Evolutionary conservation across 2,888 invertebrate genomes (phyloP), one percentile per base, ranked within the genome.

Genomic region (Pegoplata infirma): DNA sequence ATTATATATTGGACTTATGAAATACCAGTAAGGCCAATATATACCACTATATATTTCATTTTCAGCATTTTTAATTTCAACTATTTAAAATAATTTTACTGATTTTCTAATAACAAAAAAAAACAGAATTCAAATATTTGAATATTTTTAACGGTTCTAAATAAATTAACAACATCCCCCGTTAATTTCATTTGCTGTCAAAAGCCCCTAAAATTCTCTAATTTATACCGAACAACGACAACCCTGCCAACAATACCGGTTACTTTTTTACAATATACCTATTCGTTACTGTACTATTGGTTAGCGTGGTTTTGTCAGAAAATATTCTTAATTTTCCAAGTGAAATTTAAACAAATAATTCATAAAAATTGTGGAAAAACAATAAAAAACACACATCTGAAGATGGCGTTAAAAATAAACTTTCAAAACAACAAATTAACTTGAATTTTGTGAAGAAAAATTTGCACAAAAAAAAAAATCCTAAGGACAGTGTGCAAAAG

Each of bases 221-320:
- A 6, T 23, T 23, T 5, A 23, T 5, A 3, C 6, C 3, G 2
- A 7, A 32, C 2, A 32, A 32, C 59, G 68, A 66, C 55, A 68
- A 6, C 68, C 10, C 49, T 56, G 1, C 21, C 6, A 16, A 3
- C 10, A 16, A 12, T 55, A 78, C 74, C 44, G 66, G 64, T 3
- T 79, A 79, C 75, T 63, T 66, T 32, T n/a, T 0, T 2, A 28
- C 3, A 47, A 16, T 32, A 10, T 40, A 28, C 19, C 49, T 66
- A 79, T 61, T 79, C 75, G 78, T 75, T 75, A 75, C 75, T 61
- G 68, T 71, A 67, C 69, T 71, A n/a, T 71, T 67, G 71, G 67
- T 47, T 55, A 72, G 76, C 76, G 76, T 76, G 68, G 79, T 76
- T 66, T 69, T 32, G 56, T 47, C 36, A 49, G 61, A 28, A 61